Percentiles rank a stretch among this genome's conserved stretches.
Conservation (phyloP, 2,888 invertebrate species). For the Folsomia manolachei region DNA sequence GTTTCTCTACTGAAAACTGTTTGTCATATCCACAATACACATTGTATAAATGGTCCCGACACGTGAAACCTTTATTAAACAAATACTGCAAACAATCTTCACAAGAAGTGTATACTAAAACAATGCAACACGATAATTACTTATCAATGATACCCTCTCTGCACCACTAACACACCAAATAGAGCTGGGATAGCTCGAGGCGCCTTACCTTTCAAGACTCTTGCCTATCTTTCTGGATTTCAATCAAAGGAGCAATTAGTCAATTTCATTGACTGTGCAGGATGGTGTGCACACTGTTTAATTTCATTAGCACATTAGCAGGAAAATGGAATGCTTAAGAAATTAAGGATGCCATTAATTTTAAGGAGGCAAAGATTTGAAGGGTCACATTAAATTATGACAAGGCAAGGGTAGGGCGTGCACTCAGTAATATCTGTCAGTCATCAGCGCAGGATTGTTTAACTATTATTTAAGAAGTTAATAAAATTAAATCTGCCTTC, state of each 20-base stretch:
- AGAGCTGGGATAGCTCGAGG: not conserved
- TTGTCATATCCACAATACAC: too few species aligned
- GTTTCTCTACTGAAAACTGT: not conserved
- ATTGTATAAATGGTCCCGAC: too few species aligned
- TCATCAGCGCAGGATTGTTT: not conserved
- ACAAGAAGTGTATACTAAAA: not conserved
- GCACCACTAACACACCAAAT: not conserved
- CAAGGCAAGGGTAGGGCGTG: not conserved
- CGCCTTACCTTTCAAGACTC: not conserved
- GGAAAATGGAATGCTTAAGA: not conserved
- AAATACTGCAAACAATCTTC: not conserved
- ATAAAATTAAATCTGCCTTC: not conserved
- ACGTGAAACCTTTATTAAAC: not conserved
- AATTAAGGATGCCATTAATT: not conserved
- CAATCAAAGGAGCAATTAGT: not conserved
- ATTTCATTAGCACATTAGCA: not conserved
- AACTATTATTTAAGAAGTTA: not conserved
- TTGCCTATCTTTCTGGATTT: not conserved
- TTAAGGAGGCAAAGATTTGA: not conserved
- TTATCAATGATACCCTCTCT: not conserved
- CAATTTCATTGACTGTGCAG: too few species aligned
- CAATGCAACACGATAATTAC: not conserved
- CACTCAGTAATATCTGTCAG: not conserved
- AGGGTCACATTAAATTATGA: not conserved
- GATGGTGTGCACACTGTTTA: too few species aligned